Evolutionary conservation across 2,113 vertebrate genomes (phyloP), one percentile per base, ranked within the genome.

Genomic region (Glaucidium brasilianum): DNA sequence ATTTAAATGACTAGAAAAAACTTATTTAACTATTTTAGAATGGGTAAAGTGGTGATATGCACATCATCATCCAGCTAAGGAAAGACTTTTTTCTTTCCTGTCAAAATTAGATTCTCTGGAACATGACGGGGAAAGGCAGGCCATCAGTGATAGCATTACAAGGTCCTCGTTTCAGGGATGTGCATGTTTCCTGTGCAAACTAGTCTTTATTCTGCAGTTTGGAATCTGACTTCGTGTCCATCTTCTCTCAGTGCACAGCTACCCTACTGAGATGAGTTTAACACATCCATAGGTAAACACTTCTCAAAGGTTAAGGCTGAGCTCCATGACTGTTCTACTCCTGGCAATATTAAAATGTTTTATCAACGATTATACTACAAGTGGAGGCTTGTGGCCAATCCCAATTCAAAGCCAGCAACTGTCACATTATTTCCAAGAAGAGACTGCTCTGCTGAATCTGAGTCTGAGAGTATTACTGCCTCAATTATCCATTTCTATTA

Each of bases 301-400:
- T 97, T 85, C 79, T 95, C 78, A 90, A 92, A 96, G 95, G 96
- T 98, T 97, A 97, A 90, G 94, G 83, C 94, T 94, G 94, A 96
- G 67, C 64, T 95, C 75, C 88, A 71, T 66, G 53, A 88, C 85
- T 88, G 90, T 89, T 91, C 84, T 96, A 35, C 59, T 96, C 45
- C 50, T 96, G 83, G 66, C 72, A 94, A 93, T 95, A 95, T 72
- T 90, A 94, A 98, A 95, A 91, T 94, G 95, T 97, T 97, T 93
- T 96, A 95, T 92, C 92, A 83, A 96, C 71, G 91, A 92, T 97
- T 97, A 73, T 92, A 83, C 80, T 78, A 96, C 67, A 97, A 97
- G 96, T 95, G 94, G 81, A 91, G 93, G 89, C 91, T 87, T 92
- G 77, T 90, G 95, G 62, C 90, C 94, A 97, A 97, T 91, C 85